Evolutionary conservation across 2,113 vertebrate species (phyloP).

Genomic region (Delphinapterus leucas): DNA sequence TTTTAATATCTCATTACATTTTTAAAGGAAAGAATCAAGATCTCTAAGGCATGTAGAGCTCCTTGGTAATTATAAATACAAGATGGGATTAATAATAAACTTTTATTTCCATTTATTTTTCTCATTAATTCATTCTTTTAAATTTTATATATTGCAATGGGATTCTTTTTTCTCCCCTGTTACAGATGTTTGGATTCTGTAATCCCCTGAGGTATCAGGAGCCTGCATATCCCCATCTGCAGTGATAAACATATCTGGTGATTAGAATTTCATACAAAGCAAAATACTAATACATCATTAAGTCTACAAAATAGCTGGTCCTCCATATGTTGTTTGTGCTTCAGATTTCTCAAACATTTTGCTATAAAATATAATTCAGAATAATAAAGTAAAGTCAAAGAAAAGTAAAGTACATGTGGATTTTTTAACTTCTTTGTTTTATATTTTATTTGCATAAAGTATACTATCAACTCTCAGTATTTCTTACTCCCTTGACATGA

Average conservation of each 20-base stretch:
- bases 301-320: constrained; percentile 73
- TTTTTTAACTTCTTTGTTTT: constrained; percentile 23
- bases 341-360: constrained; percentile 57
- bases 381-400: constrained; percentile 51
- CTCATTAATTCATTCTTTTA: constrained; percentile 67
- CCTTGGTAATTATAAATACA: constrained; percentile 68
- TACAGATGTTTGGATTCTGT: constrained; percentile 53
- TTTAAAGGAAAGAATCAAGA: constrained; percentile 56
- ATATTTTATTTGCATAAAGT: background rate
- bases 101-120: constrained; percentile 70
- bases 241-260: constrained; percentile 74
- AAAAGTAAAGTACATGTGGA: background rate
- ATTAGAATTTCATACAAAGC: constrained; percentile 78
- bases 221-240: constrained; percentile 55
- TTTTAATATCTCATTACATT: constrained; percentile 67
- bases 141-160: constrained; percentile 51
- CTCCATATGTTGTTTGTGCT: constrained; percentile 61
- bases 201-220: constrained; percentile 42
- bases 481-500: constrained; percentile 20
- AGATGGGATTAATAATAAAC: constrained; percentile 67
- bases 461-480: background rate
- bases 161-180: constrained; percentile 11
- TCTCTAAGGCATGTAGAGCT: constrained; percentile 34
- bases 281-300: constrained; percentile 78
- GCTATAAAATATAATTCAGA: constrained; percentile 57